phyloP scores from a whole-genome alignment of 2,113 vertebrate genomes.

The Hemichromis elongatus region DNA sequence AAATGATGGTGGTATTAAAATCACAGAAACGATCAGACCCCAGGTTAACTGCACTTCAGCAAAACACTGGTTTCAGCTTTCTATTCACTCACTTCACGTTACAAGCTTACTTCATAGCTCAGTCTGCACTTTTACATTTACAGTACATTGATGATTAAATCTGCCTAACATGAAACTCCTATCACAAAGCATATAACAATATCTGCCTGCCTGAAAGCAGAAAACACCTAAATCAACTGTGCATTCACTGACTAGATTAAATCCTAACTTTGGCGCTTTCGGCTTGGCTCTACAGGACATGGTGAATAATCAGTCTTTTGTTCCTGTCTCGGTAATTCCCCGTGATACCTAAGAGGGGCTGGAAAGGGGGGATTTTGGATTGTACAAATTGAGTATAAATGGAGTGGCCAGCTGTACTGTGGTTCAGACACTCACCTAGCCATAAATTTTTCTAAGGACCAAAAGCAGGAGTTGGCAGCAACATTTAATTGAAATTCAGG shows the following conservation, averaged over 20 bases:
- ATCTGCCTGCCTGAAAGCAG: neutral
- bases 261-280: neutral
- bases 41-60: neutral
- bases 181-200: neutral
- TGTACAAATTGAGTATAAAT: neutral
- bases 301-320: neutral
- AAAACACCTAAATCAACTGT: neutral
- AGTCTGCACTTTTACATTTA: neutral
- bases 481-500: constrained; percentile 21
- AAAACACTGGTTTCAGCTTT: neutral
- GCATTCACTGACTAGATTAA: neutral
- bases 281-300: neutral
- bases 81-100: neutral
- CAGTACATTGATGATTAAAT: neutral
- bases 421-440: neutral
- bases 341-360: neutral
- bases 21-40: neutral
- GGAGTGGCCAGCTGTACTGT: neutral
- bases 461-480: neutral
- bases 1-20: neutral
- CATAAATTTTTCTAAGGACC: neutral
- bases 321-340: neutral
- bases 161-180: neutral
- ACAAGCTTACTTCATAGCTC: neutral
- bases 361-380: neutral